Percentiles rank a stretch among this genome's conserved stretches.
These are phyloP conservation scores for Luidia sarsii DNA, from an alignment of 53 echinoderm and acorn worm genomes.

Conservation along the genomic window DNA sequence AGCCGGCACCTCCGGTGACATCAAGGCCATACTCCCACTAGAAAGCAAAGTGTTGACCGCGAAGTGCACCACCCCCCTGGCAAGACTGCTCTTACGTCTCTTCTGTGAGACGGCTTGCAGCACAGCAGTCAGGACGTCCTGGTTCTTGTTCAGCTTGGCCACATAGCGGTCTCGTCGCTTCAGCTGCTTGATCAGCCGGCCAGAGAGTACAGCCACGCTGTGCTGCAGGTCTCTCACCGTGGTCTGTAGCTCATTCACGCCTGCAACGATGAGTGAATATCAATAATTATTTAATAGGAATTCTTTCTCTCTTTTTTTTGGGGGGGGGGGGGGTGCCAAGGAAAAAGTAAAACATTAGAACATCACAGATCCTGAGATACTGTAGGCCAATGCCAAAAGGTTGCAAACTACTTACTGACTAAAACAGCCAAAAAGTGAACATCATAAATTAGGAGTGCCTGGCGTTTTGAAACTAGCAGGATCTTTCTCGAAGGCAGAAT, in stretches of 20 bases:
- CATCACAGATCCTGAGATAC: background rate
- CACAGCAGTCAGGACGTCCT: conserved; percentile 94
- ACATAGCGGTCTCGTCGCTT: conserved; percentile 90
- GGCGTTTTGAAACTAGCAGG: no score
- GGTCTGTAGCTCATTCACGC: conserved; percentile 70
- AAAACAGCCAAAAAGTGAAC: no score
- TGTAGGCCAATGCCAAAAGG: no score
- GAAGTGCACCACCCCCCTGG: no score
- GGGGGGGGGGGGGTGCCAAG: no score
- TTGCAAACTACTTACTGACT: no score
- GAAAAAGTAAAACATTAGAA: background rate
- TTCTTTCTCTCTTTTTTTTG: background rate
- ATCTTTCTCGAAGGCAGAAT: no score
- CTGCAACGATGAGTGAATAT: conserved; percentile 32
- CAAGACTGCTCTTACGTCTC: conserved; percentile 70
- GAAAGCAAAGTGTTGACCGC: no score
- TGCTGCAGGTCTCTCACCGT: conserved; percentile 87
- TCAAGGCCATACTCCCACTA: no score
- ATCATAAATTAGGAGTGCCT: no score
- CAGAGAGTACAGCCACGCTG: conserved; percentile 78
- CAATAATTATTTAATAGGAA: no score
- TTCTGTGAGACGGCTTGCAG: conserved; percentile 98
- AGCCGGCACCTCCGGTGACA: no score
- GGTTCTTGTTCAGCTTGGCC: conserved; percentile 91
- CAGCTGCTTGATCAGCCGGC: conserved; percentile 87